These are phyloP conservation scores for Napeogenes inachia DNA, from an alignment of 2,888 invertebrate genomes.

Conservation along the genomic window DNA sequence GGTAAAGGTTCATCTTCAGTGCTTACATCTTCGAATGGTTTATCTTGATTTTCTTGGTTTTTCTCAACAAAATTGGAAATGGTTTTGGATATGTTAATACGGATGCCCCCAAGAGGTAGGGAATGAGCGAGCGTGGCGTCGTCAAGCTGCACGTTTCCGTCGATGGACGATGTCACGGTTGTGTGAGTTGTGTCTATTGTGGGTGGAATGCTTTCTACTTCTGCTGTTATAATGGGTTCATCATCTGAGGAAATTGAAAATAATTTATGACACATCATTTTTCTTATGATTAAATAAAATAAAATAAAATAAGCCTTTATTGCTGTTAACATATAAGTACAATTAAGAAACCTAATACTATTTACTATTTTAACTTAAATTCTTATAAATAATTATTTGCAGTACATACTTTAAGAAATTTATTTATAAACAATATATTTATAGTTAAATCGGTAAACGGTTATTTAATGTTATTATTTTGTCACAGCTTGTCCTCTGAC, in stretches of 20 bases:
- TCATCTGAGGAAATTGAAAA: slow-evolving; percentile 49
- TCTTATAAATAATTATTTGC: too few relatives aligned
- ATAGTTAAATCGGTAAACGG: too few relatives aligned
- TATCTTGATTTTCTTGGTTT: slow-evolving; percentile 37
- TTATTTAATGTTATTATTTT: too few relatives aligned
- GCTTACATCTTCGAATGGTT: slow-evolving; percentile 52
- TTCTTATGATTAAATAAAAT: too few relatives aligned
- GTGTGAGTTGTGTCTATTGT: slow-evolving; percentile 73
- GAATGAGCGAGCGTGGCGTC: slow-evolving; percentile 61
- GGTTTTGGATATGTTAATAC: slow-evolving; percentile 89
- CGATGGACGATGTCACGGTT: slow-evolving; percentile 81
- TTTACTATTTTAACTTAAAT: too few relatives aligned
- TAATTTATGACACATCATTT: too few relatives aligned
- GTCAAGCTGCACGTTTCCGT: slow-evolving; percentile 85
- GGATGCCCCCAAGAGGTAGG: slow-evolving; percentile 79
- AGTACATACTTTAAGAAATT: too few relatives aligned
- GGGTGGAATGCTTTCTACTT: slow-evolving; percentile 48
- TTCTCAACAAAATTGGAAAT: slow-evolving; percentile 54
- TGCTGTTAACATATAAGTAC: too few relatives aligned
- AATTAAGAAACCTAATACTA: too few relatives aligned
- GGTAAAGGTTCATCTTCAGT: slow-evolving; percentile 75
- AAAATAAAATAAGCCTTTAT: too few relatives aligned
- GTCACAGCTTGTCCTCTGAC: too few relatives aligned
- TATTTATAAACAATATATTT: too few relatives aligned
- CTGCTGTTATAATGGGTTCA: slow-evolving; percentile 73